Evolutionary conservation across 2,113 vertebrate species (phyloP).

Genomic region (Platycercus adscitus): DNA sequence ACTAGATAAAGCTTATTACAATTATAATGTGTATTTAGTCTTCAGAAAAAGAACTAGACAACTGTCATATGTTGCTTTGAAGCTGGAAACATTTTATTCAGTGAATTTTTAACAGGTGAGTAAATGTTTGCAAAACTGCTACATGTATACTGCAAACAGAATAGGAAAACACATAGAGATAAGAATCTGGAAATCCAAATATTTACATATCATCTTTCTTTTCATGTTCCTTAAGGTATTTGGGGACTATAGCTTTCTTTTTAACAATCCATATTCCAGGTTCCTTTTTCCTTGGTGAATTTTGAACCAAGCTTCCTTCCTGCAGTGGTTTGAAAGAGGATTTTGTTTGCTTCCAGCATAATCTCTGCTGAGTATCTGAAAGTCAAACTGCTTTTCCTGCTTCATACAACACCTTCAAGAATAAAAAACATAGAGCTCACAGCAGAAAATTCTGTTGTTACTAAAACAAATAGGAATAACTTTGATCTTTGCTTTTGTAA

Average conservation of each 20-base stretch:
- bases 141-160: neutral
- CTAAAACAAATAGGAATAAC: constrained; percentile 41
- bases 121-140: neutral
- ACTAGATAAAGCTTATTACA: neutral
- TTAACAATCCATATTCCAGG: neutral
- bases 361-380: constrained; percentile 40
- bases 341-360: constrained; percentile 23
- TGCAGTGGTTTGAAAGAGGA: neutral
- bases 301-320: neutral
- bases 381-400: neutral
- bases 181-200: neutral
- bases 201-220: neutral
- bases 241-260: neutral
- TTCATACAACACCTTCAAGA: constrained; percentile 25
- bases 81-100: neutral
- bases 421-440: neutral
- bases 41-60: neutral
- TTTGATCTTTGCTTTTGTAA: neutral
- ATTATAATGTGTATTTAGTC: neutral
- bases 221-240: neutral
- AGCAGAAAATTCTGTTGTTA: constrained; percentile 1
- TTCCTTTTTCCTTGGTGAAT: neutral
- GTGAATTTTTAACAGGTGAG: neutral
- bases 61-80: neutral
- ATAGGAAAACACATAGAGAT: neutral